phyloP scores from a whole-genome alignment of 2,888 invertebrate species.

The Caenorhabditis doughertyi region DNA sequence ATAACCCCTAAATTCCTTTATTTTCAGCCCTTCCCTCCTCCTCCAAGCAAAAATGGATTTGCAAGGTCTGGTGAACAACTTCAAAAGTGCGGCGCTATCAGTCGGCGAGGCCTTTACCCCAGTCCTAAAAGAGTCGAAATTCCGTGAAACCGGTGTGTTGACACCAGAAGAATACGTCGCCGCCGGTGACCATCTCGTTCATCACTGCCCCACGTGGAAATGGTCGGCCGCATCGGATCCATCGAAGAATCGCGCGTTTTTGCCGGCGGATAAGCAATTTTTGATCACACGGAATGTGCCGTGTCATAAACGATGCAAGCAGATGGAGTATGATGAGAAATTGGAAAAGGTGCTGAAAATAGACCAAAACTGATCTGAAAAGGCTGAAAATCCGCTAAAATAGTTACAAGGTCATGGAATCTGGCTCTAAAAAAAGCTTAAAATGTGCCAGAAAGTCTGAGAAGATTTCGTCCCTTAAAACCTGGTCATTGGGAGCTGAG shows the following conservation, averaged over 20 bases:
- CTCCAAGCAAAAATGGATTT: conserved; percentile 86
- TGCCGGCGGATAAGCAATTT: conserved; percentile 96
- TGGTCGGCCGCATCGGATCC: conserved; percentile 92
- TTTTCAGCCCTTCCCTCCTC: neutral
- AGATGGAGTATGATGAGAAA: conserved; percentile 94
- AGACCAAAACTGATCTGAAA: neutral
- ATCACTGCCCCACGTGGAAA: conserved; percentile 99
- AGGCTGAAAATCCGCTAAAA: conserved; percentile 1
- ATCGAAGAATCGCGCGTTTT: conserved; percentile 86
- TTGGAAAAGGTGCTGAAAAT: conserved; percentile 87
- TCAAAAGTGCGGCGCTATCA: conserved; percentile 95
- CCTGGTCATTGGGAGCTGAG: too few relatives aligned
- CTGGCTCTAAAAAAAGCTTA: too few relatives aligned
- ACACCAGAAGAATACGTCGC: conserved; percentile 99
- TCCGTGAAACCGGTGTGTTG: conserved; percentile 96
- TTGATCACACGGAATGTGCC: conserved; percentile 97
- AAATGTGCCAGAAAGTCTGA: too few relatives aligned
- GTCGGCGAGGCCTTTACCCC: conserved; percentile 98
- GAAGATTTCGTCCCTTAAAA: too few relatives aligned
- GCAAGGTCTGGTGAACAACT: conserved; percentile 96
- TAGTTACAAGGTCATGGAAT: too few relatives aligned
- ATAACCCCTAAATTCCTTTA: neutral
- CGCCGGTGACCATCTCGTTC: conserved; percentile 98
- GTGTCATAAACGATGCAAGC: conserved; percentile 94
- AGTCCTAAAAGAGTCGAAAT: conserved; percentile 92